Evolutionary conservation across 2,797 vertebrate species (phyloP).

Genomic region (Myotis findleyi): DNA sequence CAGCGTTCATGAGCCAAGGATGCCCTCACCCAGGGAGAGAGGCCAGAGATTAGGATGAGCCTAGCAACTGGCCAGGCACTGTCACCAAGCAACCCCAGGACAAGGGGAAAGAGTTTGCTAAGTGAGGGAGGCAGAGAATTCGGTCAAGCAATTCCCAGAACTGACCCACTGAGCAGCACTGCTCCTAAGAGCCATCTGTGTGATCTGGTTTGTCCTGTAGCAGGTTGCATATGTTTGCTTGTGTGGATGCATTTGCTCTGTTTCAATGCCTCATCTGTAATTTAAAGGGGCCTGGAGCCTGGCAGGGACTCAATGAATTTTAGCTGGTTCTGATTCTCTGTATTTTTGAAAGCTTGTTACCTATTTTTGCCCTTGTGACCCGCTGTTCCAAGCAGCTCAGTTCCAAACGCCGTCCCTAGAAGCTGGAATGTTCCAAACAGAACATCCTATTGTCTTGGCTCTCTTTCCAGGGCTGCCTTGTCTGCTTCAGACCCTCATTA

Average conservation of each 20-base stretch:
- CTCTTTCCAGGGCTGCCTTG: background rate
- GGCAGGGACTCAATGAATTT: background rate
- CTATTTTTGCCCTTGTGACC: background rate
- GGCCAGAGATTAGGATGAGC: background rate
- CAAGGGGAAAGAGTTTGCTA: background rate
- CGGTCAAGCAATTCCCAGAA: background rate
- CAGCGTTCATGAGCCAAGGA: background rate
- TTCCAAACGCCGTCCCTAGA: background rate
- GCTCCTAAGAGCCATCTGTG: background rate
- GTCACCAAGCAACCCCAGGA: background rate
- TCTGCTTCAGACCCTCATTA: background rate
- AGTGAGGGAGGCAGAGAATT: background rate
- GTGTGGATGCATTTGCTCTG: background rate
- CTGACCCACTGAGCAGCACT: background rate
- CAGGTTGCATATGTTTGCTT: background rate
- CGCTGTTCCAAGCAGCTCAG: background rate
- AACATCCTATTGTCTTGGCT: too few relatives aligned
- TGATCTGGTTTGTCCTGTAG: background rate
- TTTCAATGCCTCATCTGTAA: background rate
- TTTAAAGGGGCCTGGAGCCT: background rate
- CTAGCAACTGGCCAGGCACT: background rate
- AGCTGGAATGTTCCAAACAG: background rate
- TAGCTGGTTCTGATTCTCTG: background rate
- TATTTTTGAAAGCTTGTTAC: background rate
- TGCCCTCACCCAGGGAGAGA: background rate